phyloP scores from a whole-genome alignment of 2,888 invertebrate species.

The Gibbula magus region DNA sequence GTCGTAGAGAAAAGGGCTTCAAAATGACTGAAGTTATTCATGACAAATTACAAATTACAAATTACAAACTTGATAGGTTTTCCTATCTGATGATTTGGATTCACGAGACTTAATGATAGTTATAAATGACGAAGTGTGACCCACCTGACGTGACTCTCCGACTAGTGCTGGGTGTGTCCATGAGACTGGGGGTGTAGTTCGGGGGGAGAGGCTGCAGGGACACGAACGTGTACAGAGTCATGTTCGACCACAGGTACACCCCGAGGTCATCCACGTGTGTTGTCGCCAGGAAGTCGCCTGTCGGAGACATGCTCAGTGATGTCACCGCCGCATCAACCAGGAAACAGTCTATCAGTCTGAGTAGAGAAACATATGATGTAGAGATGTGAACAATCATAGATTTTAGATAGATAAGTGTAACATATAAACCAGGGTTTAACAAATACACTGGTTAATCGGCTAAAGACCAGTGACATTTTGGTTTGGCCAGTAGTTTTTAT shows the following conservation, averaged over 20 bases:
- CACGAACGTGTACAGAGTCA: conserved; percentile 87
- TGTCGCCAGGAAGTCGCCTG: conserved; percentile 91
- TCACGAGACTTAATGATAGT: no score
- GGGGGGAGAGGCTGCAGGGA: conserved; percentile 80
- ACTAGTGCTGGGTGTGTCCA: conserved; percentile 65
- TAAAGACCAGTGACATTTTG: no score
- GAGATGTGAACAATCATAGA: no score
- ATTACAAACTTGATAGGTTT: no score
- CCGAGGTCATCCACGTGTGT: conserved; percentile 91
- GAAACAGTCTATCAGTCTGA: conserved; percentile 78
- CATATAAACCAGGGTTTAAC: no score
- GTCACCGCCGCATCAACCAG: conserved; percentile 86
- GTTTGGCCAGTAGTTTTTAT: no score
- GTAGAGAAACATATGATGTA: conserved; percentile 15
- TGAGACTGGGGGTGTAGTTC: conserved; percentile 73
- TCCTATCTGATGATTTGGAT: no score
- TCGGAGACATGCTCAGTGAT: conserved; percentile 91
- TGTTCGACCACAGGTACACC: conserved; percentile 95
- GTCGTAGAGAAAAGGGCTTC: no score
- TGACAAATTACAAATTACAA: no score
- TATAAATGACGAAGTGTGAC: background rate
- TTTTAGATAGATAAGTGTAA: no score
- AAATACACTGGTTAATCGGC: no score
- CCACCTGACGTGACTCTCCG: background rate
- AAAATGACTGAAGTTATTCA: no score